phyloP scores from a whole-genome alignment of 2,797 vertebrate species.

The Pantherophis alleghaniensis region DNA sequence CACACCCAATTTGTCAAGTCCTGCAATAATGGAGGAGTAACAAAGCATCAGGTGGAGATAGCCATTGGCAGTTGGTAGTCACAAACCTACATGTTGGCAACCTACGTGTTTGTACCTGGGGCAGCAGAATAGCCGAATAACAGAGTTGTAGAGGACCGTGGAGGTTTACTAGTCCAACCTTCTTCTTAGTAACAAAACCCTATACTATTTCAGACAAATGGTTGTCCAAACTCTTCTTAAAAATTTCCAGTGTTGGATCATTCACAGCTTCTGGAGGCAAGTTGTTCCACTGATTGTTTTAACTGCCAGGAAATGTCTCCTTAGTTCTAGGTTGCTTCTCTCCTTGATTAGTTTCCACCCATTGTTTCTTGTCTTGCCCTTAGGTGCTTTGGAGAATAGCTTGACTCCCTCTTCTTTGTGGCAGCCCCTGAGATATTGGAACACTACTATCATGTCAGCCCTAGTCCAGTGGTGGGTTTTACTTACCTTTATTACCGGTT shows the following conservation, averaged over 20 bases:
- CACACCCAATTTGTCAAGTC: not conserved
- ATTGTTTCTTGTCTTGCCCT: no score
- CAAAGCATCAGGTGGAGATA: not conserved
- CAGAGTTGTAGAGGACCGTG: not conserved
- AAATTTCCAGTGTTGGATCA: not conserved
- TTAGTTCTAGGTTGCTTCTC: no score
- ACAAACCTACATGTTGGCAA: not conserved
- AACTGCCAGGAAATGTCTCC: no score
- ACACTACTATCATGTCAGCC: no score
- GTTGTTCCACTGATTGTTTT: no score
- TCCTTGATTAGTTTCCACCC: no score
- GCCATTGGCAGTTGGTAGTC: not conserved
- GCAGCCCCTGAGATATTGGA: no score
- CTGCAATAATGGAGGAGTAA: not conserved
- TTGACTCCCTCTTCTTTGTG: no score
- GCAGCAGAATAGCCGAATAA: not conserved
- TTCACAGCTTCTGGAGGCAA: not conserved
- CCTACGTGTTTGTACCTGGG: not conserved
- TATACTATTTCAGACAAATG: not conserved
- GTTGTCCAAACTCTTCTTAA: not conserved
- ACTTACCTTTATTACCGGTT: no score
- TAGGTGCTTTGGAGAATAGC: no score
- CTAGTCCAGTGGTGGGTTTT: not conserved
- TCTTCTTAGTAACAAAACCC: not conserved
- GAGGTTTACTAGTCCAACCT: not conserved